Evolutionary conservation across 2,888 invertebrate genomes (phyloP).

Genomic region (Aphidius colemani): DNA sequence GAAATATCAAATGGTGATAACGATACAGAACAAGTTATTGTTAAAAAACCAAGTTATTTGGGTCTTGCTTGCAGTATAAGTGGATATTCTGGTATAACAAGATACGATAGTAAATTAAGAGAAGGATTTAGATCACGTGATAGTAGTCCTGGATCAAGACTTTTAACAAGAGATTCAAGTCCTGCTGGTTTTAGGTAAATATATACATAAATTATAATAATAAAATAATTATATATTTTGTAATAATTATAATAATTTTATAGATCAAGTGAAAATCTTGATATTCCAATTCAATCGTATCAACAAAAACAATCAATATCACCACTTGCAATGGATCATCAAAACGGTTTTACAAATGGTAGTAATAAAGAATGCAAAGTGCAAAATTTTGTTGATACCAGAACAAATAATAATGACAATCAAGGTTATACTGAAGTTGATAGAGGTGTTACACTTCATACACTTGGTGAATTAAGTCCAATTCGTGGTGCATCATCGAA

Average conservation of each 20-base stretch:
- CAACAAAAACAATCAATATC: conserved; percentile 57
- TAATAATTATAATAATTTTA: no score
- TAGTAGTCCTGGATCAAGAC: conserved; percentile 56
- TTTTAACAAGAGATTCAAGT: conserved; percentile 55
- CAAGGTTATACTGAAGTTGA: conserved; percentile 55
- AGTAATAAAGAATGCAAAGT: conserved; percentile 51
- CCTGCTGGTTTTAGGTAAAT: conserved; percentile 54
- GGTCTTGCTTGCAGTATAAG: conserved; percentile 89
- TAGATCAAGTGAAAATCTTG: conserved; percentile 55
- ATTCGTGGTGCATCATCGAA: conserved; percentile 36
- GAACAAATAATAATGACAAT: conserved; percentile 42
- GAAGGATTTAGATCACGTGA: conserved; percentile 66
- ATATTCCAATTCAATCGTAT: conserved; percentile 43
- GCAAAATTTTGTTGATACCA: conserved; percentile 45
- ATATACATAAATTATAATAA: background rate
- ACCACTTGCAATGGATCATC: conserved; percentile 57
- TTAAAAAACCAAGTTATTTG: conserved; percentile 83
- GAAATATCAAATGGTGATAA: conserved; percentile 36
- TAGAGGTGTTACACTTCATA: conserved; percentile 42
- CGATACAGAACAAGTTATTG: conserved; percentile 49
- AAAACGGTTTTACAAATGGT: conserved; percentile 55
- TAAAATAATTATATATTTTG: background rate
- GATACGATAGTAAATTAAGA: conserved; percentile 81
- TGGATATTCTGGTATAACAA: conserved; percentile 85
- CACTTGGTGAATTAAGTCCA: conserved; percentile 50